phyloP scores from a whole-genome alignment of 1,140 invertebrate genomes.

The Drosophila malerkotliana region DNA sequence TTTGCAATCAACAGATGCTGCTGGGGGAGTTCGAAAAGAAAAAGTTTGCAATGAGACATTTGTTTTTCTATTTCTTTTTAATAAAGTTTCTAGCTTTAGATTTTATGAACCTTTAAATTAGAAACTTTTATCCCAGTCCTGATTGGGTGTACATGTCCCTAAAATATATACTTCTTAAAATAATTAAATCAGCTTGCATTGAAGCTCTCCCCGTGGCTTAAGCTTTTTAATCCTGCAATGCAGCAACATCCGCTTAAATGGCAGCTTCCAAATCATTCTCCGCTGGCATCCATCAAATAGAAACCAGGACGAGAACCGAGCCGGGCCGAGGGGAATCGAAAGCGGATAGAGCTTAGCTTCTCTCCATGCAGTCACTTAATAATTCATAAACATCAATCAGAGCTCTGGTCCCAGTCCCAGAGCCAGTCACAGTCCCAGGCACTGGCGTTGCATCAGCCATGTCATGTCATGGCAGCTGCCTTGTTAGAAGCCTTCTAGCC shows the following conservation, averaged over 20 bases:
- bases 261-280: constrained; percentile 7
- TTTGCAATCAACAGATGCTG: neutral
- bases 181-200: constrained; percentile 14
- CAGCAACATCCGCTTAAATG: constrained; percentile 8
- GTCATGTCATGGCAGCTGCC: constrained; percentile 33
- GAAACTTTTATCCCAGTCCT: neutral
- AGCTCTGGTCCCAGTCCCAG: constrained; percentile 22
- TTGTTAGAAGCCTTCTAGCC: constrained; percentile 28
- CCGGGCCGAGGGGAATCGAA: neutral
- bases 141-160: neutral
- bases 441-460: constrained; percentile 44
- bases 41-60: no score
- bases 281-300: constrained; percentile 21
- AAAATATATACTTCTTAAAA: neutral
- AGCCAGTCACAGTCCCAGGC: constrained; percentile 2
- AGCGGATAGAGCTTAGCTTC: constrained; percentile 20
- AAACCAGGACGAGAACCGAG: neutral
- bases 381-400: constrained; percentile 78
- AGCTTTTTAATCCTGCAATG: constrained; percentile 16
- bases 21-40: neutral
- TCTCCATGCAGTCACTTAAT: constrained; percentile 53
- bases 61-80: no score
- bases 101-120: neutral
- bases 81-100: no score
- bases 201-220: neutral